A percentile compares a stretch with the other conserved stretches of the same genome.
Evolutionary conservation across 2,888 invertebrate species (phyloP).

Genomic region (Cantharis lateralis): DNA sequence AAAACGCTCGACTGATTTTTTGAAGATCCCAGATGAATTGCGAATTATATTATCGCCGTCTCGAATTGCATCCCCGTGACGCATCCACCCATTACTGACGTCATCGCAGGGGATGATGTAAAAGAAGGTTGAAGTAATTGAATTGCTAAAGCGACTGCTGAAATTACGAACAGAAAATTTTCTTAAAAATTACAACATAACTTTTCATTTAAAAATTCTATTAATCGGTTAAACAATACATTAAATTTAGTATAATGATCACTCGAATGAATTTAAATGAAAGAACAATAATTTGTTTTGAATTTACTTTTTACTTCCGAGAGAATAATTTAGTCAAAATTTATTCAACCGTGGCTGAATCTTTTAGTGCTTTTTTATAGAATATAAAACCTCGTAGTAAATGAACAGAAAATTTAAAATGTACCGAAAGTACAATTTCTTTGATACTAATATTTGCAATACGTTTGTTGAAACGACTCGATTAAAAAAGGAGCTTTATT

Average conservation of each 20-base stretch:
- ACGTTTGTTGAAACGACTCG: background rate
- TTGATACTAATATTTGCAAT: conserved; percentile 2
- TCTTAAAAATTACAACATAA: conserved; percentile 8
- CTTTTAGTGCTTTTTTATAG: background rate
- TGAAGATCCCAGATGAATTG: conserved; percentile 37
- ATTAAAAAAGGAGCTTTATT: conserved; percentile 1
- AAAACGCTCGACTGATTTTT: conserved; percentile 34
- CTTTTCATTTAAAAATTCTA: background rate
- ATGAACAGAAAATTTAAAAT: conserved; percentile 2
- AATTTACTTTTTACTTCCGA: background rate
- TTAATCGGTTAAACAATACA: background rate
- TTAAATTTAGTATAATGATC: background rate
- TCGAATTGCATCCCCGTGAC: conserved; percentile 44
- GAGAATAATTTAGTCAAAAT: background rate
- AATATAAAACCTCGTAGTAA: background rate
- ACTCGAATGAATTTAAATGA: background rate
- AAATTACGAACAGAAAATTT: conserved; percentile 38
- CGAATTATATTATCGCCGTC: conserved; percentile 40
- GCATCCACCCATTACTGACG: conserved; percentile 46
- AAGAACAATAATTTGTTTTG: background rate
- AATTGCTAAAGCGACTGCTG: conserved; percentile 37
- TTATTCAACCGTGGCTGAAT: background rate
- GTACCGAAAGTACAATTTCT: conserved; percentile 4
- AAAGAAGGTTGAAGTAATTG: conserved; percentile 35
- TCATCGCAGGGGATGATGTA: conserved; percentile 35